Conservation (phyloP, 2,888 invertebrate species). For the Aspidiotus destructor region DNA sequence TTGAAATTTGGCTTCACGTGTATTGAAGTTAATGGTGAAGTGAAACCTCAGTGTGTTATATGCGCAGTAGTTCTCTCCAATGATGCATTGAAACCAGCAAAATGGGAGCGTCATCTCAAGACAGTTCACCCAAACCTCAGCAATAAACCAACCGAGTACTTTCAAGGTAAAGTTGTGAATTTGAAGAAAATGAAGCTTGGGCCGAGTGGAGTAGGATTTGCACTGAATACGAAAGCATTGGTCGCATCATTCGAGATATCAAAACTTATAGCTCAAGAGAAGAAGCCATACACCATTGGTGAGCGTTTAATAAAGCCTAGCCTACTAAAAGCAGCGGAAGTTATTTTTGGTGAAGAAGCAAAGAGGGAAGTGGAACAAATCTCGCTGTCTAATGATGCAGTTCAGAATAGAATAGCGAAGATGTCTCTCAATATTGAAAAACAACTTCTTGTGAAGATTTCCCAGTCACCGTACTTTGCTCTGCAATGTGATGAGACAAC, state of each 20-base stretch:
- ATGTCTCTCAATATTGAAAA: constrained; percentile 21
- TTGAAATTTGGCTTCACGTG: too few species aligned
- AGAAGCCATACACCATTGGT: constrained; percentile 23
- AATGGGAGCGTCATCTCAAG: constrained; percentile 36
- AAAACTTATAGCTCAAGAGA: constrained; percentile 15
- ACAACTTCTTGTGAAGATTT: constrained; percentile 12
- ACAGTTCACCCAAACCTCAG: constrained; percentile 36
- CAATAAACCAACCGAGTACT: constrained; percentile 36
- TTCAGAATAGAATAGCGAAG: constrained; percentile 8
- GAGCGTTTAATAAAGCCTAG: constrained; percentile 10
- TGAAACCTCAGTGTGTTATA: too few species aligned
- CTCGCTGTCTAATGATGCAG: constrained; percentile 15
- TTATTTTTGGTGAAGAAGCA: constrained; percentile 21
- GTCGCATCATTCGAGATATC: constrained; percentile 17
- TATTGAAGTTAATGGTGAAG: too few species aligned
- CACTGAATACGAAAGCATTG: constrained; percentile 22
- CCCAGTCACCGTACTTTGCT: constrained; percentile 25
- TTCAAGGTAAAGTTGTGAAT: constrained; percentile 35
- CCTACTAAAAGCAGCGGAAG: constrained; percentile 22
- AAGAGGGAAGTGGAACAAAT: constrained; percentile 18
- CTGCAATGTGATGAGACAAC: constrained; percentile 30
- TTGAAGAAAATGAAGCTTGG: constrained; percentile 35
- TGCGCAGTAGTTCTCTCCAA: constrained; percentile 38
- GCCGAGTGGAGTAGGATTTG: constrained; percentile 11
- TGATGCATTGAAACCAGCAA: constrained; percentile 37